These are phyloP conservation scores for Drosophila sechellia DNA, from an alignment of 1,140 invertebrate genomes.

Conservation along the genomic window DNA sequence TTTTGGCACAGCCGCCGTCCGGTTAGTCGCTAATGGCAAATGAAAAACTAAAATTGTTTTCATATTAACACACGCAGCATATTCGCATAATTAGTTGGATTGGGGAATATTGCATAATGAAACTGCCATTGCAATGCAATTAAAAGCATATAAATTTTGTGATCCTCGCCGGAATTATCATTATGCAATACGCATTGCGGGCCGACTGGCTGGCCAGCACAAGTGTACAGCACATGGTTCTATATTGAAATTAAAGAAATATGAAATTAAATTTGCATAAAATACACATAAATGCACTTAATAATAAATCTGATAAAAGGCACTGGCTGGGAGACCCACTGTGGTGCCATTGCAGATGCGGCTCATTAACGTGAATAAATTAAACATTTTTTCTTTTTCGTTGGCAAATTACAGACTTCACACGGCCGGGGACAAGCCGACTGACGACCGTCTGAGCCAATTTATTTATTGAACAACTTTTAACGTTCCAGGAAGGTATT, in stretches of 20 bases:
- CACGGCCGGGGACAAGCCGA: slow-evolving; percentile 8
- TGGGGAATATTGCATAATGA: slow-evolving; percentile 59
- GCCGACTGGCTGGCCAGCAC: slow-evolving; percentile 1
- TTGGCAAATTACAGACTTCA: slow-evolving; percentile 56
- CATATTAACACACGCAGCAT: slow-evolving; percentile 50
- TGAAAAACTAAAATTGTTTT: slow-evolving; percentile 49
- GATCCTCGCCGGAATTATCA: slow-evolving; percentile 53
- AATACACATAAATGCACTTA: slow-evolving; percentile 64
- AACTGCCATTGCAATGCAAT: slow-evolving; percentile 72
- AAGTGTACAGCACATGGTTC: slow-evolving; percentile 66
- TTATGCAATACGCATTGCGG: slow-evolving; percentile 44
- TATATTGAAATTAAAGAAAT: slow-evolving; percentile 76
- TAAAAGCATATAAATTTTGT: slow-evolving; percentile 74
- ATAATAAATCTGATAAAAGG: slow-evolving; percentile 75
- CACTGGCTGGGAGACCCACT: not conserved
- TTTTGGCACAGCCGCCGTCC: not conserved
- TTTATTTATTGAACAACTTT: slow-evolving; percentile 31
- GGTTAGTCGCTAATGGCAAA: slow-evolving; percentile 14
- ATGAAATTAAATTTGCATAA: slow-evolving; percentile 58
- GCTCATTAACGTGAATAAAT: slow-evolving; percentile 78
- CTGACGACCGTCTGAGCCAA: slow-evolving; percentile 18
- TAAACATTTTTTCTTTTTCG: slow-evolving; percentile 61
- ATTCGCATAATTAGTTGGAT: slow-evolving; percentile 51
- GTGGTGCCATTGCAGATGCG: slow-evolving; percentile 55
- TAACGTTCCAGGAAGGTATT: slow-evolving; percentile 10